Percentiles rank a stretch among this genome's conserved stretches.
Conservation (phyloP, 2,113 vertebrate genomes). For the Atrichornis clamosus region DNA sequence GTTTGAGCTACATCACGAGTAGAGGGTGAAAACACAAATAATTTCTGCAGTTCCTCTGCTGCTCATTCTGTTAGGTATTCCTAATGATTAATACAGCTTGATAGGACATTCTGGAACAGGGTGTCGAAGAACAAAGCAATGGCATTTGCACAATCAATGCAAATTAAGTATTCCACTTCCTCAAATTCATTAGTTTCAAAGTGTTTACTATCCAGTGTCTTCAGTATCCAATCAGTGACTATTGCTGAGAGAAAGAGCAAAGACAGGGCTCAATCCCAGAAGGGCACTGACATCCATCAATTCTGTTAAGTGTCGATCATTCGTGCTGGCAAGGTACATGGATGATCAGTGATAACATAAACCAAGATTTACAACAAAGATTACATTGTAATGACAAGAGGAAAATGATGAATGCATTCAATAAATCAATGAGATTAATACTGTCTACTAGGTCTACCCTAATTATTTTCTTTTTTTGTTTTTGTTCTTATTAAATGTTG, state of each 20-base stretch:
- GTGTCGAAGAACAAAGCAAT: background rate
- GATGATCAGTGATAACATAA: conserved; percentile 17
- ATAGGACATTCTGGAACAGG: background rate
- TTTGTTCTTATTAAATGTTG: background rate
- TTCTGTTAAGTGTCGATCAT: background rate
- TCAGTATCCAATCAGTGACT: background rate
- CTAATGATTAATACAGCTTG: background rate
- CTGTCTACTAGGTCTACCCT: background rate
- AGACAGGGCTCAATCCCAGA: background rate
- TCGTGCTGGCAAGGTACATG: background rate
- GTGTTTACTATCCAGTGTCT: background rate
- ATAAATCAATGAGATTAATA: conserved; percentile 8
- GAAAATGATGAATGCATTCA: background rate
- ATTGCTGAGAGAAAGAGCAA: background rate
- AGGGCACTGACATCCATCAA: background rate
- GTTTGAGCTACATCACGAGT: background rate
- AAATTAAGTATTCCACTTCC: background rate
- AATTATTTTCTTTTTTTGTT: background rate
- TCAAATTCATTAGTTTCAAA: conserved; percentile 15
- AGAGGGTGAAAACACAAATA: background rate
- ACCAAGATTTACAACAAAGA: conserved; percentile 28
- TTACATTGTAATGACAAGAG: background rate
- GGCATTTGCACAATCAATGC: background rate
- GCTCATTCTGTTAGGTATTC: background rate
- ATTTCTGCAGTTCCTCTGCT: background rate